Percentiles rank a stretch among this genome's conserved stretches.
These are phyloP conservation scores for Neomicropteryx cornuta DNA, from an alignment of 1,140 invertebrate species.

Conservation along the genomic window DNA sequence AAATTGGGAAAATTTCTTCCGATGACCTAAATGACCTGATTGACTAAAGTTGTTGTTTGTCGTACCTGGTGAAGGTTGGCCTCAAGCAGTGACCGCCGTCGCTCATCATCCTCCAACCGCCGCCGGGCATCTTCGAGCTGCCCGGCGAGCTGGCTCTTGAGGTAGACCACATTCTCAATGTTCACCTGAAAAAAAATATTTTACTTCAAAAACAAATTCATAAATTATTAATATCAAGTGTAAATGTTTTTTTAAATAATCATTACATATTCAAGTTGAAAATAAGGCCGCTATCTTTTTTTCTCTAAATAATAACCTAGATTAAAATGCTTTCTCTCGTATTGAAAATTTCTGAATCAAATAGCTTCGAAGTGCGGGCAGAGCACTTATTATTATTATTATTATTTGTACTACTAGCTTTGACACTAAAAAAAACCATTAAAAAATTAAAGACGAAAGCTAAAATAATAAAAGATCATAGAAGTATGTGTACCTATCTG, in stretches of 20 bases:
- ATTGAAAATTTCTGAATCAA: no score
- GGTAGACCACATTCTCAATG: slow-evolving; percentile 83
- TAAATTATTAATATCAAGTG: neutral
- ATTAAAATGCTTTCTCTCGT: no score
- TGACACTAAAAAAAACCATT: neutral
- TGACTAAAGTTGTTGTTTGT: no score
- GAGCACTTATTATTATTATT: neutral
- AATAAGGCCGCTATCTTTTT: neutral
- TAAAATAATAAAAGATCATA: no score
- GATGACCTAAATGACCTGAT: no score
- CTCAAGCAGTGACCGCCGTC: slow-evolving; percentile 80
- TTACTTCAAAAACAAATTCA: slow-evolving; percentile 1
- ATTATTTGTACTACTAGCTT: neutral
- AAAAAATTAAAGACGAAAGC: slow-evolving; percentile 1
- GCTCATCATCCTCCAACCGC: slow-evolving; percentile 89
- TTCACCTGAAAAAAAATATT: slow-evolving; percentile 48
- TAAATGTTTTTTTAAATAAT: neutral
- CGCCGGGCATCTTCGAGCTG: slow-evolving; percentile 90
- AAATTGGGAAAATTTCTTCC: no score
- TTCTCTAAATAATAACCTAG: neutral
- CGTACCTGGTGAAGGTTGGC: slow-evolving; percentile 72
- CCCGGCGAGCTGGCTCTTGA: slow-evolving; percentile 75
- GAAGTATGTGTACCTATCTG: no score
- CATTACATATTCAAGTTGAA: neutral
- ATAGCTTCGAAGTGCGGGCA: no score